Evolutionary conservation across 1,140 invertebrate genomes (phyloP), one percentile per base, ranked within the genome.

Genomic region (Penaeus chinensis): DNA sequence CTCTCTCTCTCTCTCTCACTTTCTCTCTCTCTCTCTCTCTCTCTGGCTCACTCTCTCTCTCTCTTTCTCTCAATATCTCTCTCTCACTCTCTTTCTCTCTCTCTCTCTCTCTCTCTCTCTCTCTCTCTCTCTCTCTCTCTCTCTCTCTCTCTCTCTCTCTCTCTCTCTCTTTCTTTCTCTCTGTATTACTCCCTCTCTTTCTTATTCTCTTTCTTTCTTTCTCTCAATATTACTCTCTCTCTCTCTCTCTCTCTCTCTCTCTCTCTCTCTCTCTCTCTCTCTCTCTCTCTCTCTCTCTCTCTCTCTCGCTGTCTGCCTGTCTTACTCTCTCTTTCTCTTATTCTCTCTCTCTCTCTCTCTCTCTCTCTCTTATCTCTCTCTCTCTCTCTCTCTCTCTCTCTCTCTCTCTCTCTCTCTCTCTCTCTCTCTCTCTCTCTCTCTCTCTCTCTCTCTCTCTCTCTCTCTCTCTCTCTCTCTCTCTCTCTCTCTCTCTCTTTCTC

Each of bases 211-310:
- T n/a, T 79, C 77, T 79, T n/a, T 79, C 77, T 54, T 47, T 54
- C 42, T 54, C 77, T 54, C 77, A 61, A 8, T 79, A 7, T 54
- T 16, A 0, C 77, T 54, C 77, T 79, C 77, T 79, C 77, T 78
- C 77, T 78, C 77, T 78, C 77, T 47, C 37, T 78, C 77, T 78
- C 77, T 78, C 77, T 78, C 77, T 78, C 77, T 78, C 77, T 78
- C 77, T 78, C 37, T 78, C 37, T 47, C 37, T 47, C 37, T 47
- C 37, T 47, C 13, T n/a, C 13, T 13, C 37, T 78, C 13, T 13
- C n/a, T 18, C n/a, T n/a, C n/a, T n/a, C n/a, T n/a, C 42, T 78
- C 37, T 47, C 37, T n/a, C 37, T 47, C 77, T 32, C 77, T 47
- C 42, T 78, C 77, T 78, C 27, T 47, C 42, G 8, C 32, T 32